A percentile compares a stretch with the other conserved stretches of the same genome.
Evolutionary conservation across 2,113 vertebrate species (phyloP).

Genomic region (Tragulus kanchil): DNA sequence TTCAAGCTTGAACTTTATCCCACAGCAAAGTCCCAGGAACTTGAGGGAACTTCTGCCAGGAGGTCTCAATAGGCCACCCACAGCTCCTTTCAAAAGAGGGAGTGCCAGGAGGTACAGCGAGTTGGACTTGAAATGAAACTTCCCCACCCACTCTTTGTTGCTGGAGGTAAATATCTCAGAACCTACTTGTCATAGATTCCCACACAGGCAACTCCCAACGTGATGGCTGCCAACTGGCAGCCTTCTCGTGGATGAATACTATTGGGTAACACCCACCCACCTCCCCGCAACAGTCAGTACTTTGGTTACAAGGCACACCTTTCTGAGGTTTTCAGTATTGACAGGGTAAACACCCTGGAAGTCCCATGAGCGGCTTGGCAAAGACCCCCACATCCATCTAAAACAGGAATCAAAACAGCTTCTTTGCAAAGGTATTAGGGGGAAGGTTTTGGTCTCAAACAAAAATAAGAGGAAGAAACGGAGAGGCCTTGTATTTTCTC

Average conservation of each 20-base stretch:
- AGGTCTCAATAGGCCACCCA: conserved; percentile 65
- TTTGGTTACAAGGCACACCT: not conserved
- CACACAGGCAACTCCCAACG: conserved; percentile 63
- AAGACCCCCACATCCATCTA: rapidly evolving
- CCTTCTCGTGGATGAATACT: not conserved
- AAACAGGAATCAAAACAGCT: not conserved
- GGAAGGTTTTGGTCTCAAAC: not conserved
- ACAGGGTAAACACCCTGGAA: not conserved
- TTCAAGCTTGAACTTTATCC: not conserved
- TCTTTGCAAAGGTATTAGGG: not conserved
- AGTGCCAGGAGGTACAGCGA: conserved; percentile 47
- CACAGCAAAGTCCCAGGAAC: not conserved
- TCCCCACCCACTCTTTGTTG: not conserved
- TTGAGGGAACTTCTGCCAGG: conserved; percentile 23
- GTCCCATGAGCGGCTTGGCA: rapidly evolving
- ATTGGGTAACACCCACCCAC: not conserved
- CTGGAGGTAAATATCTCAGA: conserved; percentile 51
- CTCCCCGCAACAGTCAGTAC: not conserved
- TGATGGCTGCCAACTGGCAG: conserved; percentile 27
- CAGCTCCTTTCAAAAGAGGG: conserved; percentile 60
- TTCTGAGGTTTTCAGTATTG: not conserved
- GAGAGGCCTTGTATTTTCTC: not conserved
- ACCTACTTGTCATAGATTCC: conserved; percentile 61
- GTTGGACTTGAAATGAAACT: conserved; percentile 59
- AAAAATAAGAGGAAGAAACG: not conserved